phyloP scores from a whole-genome alignment of 2,888 invertebrate genomes.

The Noctua janthe region DNA sequence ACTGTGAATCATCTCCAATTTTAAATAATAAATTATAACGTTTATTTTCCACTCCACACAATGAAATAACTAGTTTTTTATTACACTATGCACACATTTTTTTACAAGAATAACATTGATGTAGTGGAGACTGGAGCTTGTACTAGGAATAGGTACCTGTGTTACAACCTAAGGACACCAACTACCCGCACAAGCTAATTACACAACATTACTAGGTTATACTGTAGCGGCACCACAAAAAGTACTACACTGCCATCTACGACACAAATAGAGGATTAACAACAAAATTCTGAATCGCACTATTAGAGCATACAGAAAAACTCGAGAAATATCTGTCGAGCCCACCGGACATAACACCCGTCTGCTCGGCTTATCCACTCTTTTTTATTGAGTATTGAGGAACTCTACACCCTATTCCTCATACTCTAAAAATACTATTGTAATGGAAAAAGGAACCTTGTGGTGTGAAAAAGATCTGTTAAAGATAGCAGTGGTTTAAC shows the following conservation, averaged over 20 bases:
- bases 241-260: no score
- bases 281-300: neutral
- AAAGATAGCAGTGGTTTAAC: neutral
- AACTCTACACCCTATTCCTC: neutral
- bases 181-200: neutral
- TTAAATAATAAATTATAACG: no score
- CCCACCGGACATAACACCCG: neutral
- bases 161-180: neutral
- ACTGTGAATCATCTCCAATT: neutral
- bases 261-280: neutral
- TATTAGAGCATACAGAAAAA: neutral
- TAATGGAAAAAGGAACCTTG: no score
- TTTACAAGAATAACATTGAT: no score
- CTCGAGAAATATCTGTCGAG: neutral
- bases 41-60: neutral
- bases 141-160: no score
- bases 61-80: neutral
- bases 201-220: neutral
- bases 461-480: neutral
- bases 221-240: no score
- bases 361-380: neutral
- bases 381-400: neutral
- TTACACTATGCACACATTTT: no score
- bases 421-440: neutral
- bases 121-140: no score